Percentiles rank a stretch among this genome's conserved stretches.
Conservation (phyloP, 2,888 invertebrate species). For the Aromia moschata region DNA sequence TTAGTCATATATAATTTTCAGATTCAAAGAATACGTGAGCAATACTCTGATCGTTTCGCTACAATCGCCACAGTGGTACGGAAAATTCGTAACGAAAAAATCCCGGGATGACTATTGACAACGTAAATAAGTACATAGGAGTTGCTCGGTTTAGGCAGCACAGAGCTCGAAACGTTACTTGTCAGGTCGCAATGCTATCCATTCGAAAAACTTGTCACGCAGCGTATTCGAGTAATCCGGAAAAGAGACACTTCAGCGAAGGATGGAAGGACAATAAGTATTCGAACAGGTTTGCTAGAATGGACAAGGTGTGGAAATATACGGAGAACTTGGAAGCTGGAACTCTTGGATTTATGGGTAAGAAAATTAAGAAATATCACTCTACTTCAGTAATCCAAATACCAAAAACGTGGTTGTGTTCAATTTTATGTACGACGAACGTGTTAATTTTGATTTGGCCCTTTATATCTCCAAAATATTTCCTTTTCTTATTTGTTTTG, state of each 20-base stretch:
- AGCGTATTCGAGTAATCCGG: conserved; percentile 17
- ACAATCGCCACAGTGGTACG: conserved; percentile 51
- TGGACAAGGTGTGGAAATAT: conserved; percentile 44
- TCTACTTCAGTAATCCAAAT: no score
- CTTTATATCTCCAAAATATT: no score
- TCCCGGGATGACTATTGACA: conserved; percentile 50
- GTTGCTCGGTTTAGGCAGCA: conserved; percentile 48
- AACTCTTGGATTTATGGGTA: conserved; percentile 37
- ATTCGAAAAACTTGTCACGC: conserved; percentile 13
- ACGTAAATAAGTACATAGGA: conserved; percentile 50
- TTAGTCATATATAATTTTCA: no score
- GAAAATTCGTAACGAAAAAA: conserved; percentile 39
- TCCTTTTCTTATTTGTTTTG: no score
- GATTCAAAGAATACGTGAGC: conserved; percentile 42
- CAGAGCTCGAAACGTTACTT: conserved; percentile 29
- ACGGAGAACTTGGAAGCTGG: conserved; percentile 34
- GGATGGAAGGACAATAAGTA: conserved; percentile 19
- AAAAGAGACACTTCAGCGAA: conserved; percentile 40
- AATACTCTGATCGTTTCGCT: conserved; percentile 42
- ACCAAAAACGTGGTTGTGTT: no score
- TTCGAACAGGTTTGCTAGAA: conserved; percentile 31
- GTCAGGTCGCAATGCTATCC: conserved; percentile 1
- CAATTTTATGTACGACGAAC: no score
- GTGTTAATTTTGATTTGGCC: no score
- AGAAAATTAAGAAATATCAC: no score